Percentiles rank a stretch among this genome's conserved stretches.
Conservation (phyloP, 1,140 invertebrate species). For the Vanessa atalanta region DNA sequence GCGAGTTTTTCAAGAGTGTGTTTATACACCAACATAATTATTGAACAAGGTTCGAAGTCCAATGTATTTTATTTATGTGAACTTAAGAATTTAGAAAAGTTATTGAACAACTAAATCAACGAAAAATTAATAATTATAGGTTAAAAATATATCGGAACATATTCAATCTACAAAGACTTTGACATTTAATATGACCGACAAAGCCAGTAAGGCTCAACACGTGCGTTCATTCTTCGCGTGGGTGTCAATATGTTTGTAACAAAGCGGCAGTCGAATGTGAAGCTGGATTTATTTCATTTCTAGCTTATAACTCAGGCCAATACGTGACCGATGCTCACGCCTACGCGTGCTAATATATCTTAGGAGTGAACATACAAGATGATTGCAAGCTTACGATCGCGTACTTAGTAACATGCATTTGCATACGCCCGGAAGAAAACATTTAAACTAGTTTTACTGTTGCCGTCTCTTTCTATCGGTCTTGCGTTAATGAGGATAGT, state of each 20-base stretch:
- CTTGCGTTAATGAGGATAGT: conserved; percentile 5
- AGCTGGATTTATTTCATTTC: conserved; percentile 70
- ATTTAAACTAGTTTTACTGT: conserved; percentile 19
- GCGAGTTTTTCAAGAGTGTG: too few species aligned
- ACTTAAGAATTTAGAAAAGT: neutral
- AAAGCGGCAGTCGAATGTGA: conserved; percentile 54
- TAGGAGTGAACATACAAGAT: conserved; percentile 20
- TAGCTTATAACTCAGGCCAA: conserved; percentile 69
- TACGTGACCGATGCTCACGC: conserved; percentile 77
- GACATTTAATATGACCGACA: conserved; percentile 16
- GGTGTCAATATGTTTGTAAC: conserved; percentile 40
- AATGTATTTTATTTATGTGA: neutral
- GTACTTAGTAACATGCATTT: conserved; percentile 33
- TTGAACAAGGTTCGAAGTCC: neutral
- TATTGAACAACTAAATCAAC: neutral
- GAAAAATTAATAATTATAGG: too few species aligned
- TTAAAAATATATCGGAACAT: neutral
- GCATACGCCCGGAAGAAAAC: conserved; percentile 22
- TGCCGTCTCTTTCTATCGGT: conserved; percentile 2
- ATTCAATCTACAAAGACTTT: conserved; percentile 14
- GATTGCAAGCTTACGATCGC: conserved; percentile 16
- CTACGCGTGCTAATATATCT: conserved; percentile 47
- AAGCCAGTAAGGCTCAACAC: conserved; percentile 12
- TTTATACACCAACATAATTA: neutral
- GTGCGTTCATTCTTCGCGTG: conserved; percentile 40